Evolutionary conservation across 2,113 vertebrate species (phyloP), one percentile per base, ranked within the genome.

Genomic region (Xiphorhynchus elegans): DNA sequence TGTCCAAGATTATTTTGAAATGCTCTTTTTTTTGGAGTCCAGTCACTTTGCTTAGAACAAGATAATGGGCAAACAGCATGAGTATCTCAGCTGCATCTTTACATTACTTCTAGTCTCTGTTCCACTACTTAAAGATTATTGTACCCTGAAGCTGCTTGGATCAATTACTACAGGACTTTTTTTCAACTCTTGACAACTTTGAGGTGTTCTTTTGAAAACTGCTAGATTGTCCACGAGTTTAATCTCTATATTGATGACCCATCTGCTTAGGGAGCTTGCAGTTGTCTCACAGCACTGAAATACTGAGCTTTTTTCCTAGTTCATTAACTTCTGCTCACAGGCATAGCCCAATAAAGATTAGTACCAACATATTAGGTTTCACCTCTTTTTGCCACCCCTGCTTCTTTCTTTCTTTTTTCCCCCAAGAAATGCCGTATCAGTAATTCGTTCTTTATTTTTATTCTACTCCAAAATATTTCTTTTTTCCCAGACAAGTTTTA

Each of bases 191-290:
- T 78, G 21, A 69, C 11, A 92, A 89, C 35, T 92, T 96, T 62
- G 50, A 95, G 74, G 11, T 82, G 33, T 20, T 87, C 52, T 89
- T 96, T 89, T 50, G 31, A 95, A 92, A 87, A 33, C 19, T 80
- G 17, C 46, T 87, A 81, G 56, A 82, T 62, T 93, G 39, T 56
- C 46, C 55, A 92, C 74, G 49, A 63, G n/a, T 95, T 87, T 92
- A 89, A 87, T 95, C 46, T 96, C 60, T 85, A 13, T 80, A 93
- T 81, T 89, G 91, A 95, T 84, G 55, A 69, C 56, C 74, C 63
- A 93, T 90, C 87, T 95, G 70, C 66, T 90, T 94, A 52, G 46
- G 64, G 82, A 92, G 3, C 40, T 83, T 90, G 26, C 39, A 47
- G 13, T 47, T 67, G 20, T 84, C 69, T 94, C 52, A 73, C 13